Evolutionary conservation across 2,113 vertebrate genomes (phyloP).

Genomic region (Maccullochella peelii): DNA sequence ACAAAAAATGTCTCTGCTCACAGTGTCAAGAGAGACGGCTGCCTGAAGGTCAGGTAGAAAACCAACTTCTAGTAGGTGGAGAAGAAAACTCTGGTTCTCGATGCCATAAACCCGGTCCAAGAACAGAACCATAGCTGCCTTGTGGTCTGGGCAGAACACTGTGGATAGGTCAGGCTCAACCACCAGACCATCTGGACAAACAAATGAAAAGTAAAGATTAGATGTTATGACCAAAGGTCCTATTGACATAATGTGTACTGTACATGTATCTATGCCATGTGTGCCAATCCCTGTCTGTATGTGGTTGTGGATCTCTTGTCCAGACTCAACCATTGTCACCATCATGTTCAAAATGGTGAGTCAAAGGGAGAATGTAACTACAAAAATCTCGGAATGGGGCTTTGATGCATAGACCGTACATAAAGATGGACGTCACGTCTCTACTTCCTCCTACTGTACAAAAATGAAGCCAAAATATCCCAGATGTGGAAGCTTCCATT

Average conservation of each 20-base stretch:
- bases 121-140: constrained; percentile 98
- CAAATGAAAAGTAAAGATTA: not conserved
- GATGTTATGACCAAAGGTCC: not conserved
- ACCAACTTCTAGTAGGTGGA: constrained; percentile 92
- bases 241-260: not conserved
- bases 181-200: constrained; percentile 89
- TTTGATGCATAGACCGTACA: too few species aligned
- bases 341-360: not conserved
- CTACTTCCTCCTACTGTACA: too few species aligned
- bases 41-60: constrained; percentile 95
- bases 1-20: constrained; percentile 70
- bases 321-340: not conserved
- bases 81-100: constrained; percentile 90
- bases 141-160: constrained; percentile 97
- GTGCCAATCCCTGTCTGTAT: not conserved
- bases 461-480: too few species aligned
- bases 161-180: constrained; percentile 93
- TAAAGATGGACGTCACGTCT: too few species aligned
- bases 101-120: constrained; percentile 96
- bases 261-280: not conserved
- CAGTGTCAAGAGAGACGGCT: constrained; percentile 93
- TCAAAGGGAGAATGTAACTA: not conserved
- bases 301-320: not conserved
- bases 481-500: too few species aligned
- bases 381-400: not conserved